Conservation (phyloP, 2,113 vertebrate species). For the Tonatia bakeri region DNA sequence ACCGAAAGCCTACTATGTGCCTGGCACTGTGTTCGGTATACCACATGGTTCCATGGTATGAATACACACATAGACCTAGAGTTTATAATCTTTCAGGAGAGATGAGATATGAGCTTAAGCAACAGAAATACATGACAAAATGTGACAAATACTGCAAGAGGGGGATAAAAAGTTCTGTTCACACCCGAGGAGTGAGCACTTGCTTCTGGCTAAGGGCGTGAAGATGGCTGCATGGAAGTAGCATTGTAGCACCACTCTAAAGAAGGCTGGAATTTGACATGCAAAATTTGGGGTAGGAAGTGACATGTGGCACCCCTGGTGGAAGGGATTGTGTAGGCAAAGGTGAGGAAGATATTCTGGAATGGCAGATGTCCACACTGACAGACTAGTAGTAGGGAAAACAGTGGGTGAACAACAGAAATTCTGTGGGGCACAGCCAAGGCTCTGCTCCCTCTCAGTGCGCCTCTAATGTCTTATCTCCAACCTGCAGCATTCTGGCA, state of each 20-base stretch:
- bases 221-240: no score
- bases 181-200: not conserved
- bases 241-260: not conserved
- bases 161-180: not conserved
- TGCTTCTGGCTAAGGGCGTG: not conserved
- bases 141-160: not conserved
- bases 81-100: not conserved
- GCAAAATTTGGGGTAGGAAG: not conserved
- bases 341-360: not conserved
- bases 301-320: no score
- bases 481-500: not conserved
- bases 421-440: not conserved
- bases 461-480: not conserved
- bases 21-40: not conserved
- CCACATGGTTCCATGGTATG: fast-evolving
- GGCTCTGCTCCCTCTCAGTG: no score
- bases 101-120: not conserved
- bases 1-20: not conserved
- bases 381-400: not conserved
- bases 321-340: not conserved
- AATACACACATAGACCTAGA: not conserved
- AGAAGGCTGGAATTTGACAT: not conserved
- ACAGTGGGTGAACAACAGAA: fast-evolving
- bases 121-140: not conserved
- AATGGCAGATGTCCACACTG: fast-evolving